phyloP scores from a whole-genome alignment of 2,113 vertebrate genomes.

The Gadus macrocephalus region DNA sequence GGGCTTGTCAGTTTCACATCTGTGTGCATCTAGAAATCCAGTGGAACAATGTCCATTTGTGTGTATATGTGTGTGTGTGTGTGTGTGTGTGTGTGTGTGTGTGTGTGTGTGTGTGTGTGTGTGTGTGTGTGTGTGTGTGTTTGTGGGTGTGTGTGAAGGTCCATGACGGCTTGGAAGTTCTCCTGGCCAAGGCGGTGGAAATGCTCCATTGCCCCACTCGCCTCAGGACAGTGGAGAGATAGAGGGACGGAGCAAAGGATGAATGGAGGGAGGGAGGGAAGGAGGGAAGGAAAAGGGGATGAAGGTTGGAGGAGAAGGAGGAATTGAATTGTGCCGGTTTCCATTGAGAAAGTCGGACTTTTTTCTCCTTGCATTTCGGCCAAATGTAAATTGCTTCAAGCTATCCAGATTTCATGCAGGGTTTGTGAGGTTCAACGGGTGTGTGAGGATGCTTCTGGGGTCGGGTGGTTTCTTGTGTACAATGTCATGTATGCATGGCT shows the following conservation, averaged over 20 bases:
- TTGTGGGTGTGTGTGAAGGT: conserved; percentile 9
- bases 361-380: conserved; percentile 6
- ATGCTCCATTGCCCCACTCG: conserved; percentile 51
- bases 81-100: conserved; percentile 20
- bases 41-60: conserved; percentile 15
- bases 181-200: conserved; percentile 60
- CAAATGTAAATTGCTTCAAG: conserved; percentile 8
- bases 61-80: conserved; percentile 11
- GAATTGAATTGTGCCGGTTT: conserved; percentile 24
- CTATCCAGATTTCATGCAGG: conserved; percentile 10
- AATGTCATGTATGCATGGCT: too few relatives aligned
- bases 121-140: conserved; percentile 3
- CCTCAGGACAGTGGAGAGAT: conserved; percentile 30
- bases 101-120: conserved; percentile 9
- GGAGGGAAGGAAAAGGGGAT: conserved; percentile 1
- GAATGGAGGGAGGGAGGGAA: conserved; percentile 17
- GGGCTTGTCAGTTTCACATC: conserved; percentile 31
- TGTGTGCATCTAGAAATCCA: conserved; percentile 38
- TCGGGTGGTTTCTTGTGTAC: too few relatives aligned
- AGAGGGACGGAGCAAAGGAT: conserved; percentile 13
- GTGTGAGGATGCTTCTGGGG: too few relatives aligned
- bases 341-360: conserved; percentile 36
- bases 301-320: conserved; percentile 31
- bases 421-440: too few relatives aligned
- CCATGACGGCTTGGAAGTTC: conserved; percentile 47